Percentiles rank a stretch among this genome's conserved stretches.
phyloP scores from a whole-genome alignment of 2,797 vertebrate genomes.

The Cryptoblepharus egeriae region DNA sequence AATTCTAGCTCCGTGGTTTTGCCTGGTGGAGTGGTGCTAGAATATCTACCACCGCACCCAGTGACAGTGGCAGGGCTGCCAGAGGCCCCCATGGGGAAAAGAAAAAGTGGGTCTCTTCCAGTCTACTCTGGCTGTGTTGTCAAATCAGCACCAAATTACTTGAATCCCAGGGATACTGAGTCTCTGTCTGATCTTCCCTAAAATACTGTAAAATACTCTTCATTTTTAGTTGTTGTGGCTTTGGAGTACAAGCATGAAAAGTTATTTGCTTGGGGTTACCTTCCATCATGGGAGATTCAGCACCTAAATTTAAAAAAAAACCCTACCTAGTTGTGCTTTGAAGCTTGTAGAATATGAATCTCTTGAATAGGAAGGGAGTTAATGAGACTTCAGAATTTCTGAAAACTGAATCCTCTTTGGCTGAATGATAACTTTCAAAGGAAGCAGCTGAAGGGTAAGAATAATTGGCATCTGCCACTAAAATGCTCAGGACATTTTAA shows the following conservation, averaged over 20 bases:
- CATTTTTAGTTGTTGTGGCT: slow-evolving; percentile 30
- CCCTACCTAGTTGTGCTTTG: slow-evolving; percentile 27
- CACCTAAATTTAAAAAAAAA: not conserved
- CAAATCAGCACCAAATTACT: not conserved
- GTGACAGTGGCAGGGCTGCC: no score
- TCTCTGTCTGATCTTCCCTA: not conserved
- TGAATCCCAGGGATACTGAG: not conserved
- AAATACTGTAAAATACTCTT: no score
- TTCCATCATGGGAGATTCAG: slow-evolving; percentile 31
- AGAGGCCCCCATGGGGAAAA: no score
- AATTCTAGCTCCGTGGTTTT: no score
- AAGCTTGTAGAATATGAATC: slow-evolving; percentile 24
- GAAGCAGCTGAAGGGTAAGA: slow-evolving; percentile 11
- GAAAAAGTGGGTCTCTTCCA: no score
- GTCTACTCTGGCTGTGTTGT: not conserved
- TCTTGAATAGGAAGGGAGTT: slow-evolving; percentile 34
- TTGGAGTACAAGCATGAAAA: slow-evolving; percentile 25
- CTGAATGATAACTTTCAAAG: not conserved
- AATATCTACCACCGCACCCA: no score
- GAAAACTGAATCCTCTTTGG: not conserved
- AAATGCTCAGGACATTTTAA: not conserved
- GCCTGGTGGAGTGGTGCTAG: no score
- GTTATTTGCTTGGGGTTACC: not conserved
- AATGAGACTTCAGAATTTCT: slow-evolving; percentile 41
- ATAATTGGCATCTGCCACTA: not conserved